Evolutionary conservation across 2,888 invertebrate genomes (phyloP).

Genomic region (Drosophila anomalipes): DNA sequence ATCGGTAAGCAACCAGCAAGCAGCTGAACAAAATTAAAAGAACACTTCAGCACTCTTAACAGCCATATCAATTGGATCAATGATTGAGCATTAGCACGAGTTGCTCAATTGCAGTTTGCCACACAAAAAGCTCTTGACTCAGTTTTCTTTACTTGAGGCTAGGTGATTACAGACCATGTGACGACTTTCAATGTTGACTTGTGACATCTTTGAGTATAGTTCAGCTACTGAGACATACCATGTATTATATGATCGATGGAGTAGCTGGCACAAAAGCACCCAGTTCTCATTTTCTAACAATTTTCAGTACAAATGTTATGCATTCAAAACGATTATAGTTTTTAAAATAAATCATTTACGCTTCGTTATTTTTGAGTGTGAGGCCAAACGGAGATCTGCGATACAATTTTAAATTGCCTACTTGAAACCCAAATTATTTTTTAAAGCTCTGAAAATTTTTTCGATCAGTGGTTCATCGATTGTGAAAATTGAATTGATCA

Average conservation of each 20-base stretch:
- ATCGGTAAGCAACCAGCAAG: conserved; percentile 20
- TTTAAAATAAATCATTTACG: background rate
- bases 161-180: conserved; percentile 27
- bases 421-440: background rate
- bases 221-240: background rate
- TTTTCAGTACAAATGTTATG: background rate
- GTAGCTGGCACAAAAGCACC: background rate
- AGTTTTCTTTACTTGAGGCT: conserved; percentile 1
- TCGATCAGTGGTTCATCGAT: background rate
- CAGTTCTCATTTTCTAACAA: background rate
- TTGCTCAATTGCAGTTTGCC: conserved; percentile 49
- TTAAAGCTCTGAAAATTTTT: background rate
- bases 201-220: conserved; percentile 31
- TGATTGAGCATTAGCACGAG: conserved; percentile 76
- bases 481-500: background rate
- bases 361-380: background rate
- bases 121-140: background rate
- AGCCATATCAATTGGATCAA: conserved; percentile 64
- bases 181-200: conserved; percentile 3
- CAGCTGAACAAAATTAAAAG: conserved; percentile 26
- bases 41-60: conserved; percentile 43
- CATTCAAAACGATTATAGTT: background rate
- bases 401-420: background rate
- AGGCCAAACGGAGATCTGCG: background rate
- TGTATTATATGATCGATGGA: conserved; percentile 31